A percentile compares a stretch with the other conserved stretches of the same genome.
Evolutionary conservation across 2,113 vertebrate genomes (phyloP).

Genomic region (Bombycilla garrulus): DNA sequence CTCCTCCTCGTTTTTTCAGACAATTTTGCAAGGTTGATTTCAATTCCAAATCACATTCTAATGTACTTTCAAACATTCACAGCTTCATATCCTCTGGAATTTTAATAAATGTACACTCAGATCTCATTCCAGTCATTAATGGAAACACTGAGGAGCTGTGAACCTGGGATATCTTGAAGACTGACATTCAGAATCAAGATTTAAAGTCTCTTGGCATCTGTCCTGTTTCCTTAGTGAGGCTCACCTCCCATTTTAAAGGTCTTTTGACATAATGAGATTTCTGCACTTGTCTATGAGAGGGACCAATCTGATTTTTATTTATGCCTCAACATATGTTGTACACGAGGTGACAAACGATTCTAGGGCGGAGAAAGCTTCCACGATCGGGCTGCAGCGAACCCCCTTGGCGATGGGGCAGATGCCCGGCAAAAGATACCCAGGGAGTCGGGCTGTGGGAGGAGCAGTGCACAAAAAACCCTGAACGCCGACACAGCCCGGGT

Average conservation of each 20-base stretch:
- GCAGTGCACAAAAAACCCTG: no score
- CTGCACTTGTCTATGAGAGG: neutral
- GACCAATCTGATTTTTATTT: neutral
- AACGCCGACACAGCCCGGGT: accelerated
- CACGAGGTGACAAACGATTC: neutral
- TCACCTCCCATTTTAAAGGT: neutral
- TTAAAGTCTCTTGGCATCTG: neutral
- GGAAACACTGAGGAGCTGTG: neutral
- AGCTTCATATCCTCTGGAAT: neutral
- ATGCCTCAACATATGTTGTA: no score
- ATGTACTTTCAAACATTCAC: neutral
- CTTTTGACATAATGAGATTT: neutral
- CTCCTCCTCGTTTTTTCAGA: neutral
- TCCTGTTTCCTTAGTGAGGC: neutral
- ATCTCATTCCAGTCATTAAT: neutral
- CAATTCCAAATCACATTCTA: neutral
- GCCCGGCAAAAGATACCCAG: no score
- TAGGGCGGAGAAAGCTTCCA: accelerated
- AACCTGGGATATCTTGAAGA: neutral
- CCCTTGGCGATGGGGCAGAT: accelerated
- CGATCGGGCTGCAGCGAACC: accelerated
- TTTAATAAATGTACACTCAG: neutral
- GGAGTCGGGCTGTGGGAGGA: no score
- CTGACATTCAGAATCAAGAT: neutral
- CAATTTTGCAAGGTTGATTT: neutral